phyloP scores from a whole-genome alignment of 2,797 vertebrate species.

The Todus mexicanus region DNA sequence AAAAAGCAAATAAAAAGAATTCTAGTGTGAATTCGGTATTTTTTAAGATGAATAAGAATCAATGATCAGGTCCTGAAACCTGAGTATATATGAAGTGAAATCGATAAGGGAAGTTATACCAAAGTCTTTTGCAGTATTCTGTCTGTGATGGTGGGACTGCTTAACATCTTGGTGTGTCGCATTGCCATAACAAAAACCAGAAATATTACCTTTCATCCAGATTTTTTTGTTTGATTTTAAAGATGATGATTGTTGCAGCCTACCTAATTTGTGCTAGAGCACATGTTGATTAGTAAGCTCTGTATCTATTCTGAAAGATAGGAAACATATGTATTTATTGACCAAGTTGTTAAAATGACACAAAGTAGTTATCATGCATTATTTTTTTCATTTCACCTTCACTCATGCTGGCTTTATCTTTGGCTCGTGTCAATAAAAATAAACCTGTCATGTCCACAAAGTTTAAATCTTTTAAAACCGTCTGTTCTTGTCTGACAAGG shows the following conservation, averaged over 20 bases:
- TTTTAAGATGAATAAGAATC: neutral
- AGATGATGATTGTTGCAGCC: neutral
- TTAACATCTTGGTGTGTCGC: neutral
- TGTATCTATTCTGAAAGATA: neutral
- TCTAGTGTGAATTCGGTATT: neutral
- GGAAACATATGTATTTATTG: neutral
- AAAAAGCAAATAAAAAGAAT: neutral
- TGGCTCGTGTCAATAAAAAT: neutral
- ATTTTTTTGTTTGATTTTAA: neutral
- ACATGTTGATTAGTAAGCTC: neutral
- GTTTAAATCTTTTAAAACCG: neutral
- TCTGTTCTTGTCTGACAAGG: conserved; percentile 8
- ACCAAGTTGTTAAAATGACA: neutral
- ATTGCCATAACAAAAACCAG: neutral
- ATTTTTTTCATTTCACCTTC: neutral
- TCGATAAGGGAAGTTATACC: neutral
- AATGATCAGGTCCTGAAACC: neutral
- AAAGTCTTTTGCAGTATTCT: neutral
- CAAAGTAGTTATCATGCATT: neutral
- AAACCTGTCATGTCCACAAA: neutral
- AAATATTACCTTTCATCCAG: neutral
- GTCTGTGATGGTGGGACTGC: neutral
- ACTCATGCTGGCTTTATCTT: neutral
- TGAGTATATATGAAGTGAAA: neutral
- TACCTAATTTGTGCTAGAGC: neutral